A percentile compares a stretch with the other conserved stretches of the same genome.
Evolutionary conservation across 2,113 vertebrate species (phyloP).

Genomic region (Elachura formosa): DNA sequence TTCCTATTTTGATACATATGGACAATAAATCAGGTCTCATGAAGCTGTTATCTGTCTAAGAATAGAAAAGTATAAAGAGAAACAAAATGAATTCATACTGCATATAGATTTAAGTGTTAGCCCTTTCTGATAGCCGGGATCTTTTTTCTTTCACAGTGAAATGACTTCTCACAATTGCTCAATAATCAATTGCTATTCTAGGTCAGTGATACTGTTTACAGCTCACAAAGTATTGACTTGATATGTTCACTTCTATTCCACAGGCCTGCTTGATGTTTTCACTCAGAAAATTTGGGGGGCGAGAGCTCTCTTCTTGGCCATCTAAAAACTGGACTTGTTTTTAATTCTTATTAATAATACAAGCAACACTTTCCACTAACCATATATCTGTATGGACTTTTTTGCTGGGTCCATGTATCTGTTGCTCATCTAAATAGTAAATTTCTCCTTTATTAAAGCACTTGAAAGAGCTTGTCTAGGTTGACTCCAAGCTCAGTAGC

Average conservation of each 20-base stretch:
- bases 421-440: background rate
- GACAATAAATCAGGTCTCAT: conserved; percentile 47
- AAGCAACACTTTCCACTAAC: background rate
- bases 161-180: background rate
- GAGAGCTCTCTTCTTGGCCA: background rate
- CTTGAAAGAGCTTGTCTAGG: background rate
- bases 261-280: background rate
- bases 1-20: conserved; percentile 37
- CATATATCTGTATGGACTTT: too few species aligned
- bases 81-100: conserved; percentile 42
- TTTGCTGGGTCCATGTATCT: background rate
- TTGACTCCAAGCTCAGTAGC: background rate
- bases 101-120: background rate
- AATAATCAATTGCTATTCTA: background rate
- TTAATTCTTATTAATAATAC: background rate
- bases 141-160: background rate
- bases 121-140: background rate
- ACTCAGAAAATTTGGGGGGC: background rate
- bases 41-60: conserved; percentile 19
- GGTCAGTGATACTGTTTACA: background rate
- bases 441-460: background rate
- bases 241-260: background rate
- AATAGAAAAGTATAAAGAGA: conserved; percentile 42
- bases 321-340: rapidly evolving
- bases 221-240: background rate